Base-by-base conservation (phyloP, 2,888 invertebrate genomes). In the Fragum whitleyi region DNA sequence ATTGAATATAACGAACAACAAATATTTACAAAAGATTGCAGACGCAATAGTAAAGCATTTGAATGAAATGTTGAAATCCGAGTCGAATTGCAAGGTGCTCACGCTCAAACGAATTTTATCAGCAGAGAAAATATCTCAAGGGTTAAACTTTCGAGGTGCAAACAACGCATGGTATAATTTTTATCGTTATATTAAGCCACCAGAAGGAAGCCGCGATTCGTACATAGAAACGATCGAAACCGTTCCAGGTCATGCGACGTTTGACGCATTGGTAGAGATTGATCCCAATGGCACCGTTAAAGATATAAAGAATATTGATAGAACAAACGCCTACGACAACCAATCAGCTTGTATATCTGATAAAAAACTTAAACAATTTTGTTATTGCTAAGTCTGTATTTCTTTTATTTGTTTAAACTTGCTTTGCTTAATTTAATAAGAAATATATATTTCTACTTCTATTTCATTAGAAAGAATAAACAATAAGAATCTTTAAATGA, bases 241-340 rank as follows among this genome's bases (percentile, higher is more conserved):
- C 14, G 16, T 57, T 9, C 86, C 86, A 9, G 79, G 86, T 21
- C 21, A 72, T 36, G 86, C 72, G 0, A 28, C 73, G 3, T 81
- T 86, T 62, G 80, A 83, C 47, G 83, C 81, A 0, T 81, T 74
- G 1, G 67, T 74, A 7, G 67, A 79, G 36, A 14, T 62, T 19
- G 68, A 53, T 28, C 28, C 32, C 16, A 36, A 19, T 2, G 21
- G 21, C 21, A n/a, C 19, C 14, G 21, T 77, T 11, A 61, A 51
- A 21, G 57, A 74, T 11, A 29, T 61, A 26, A 71, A 73, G 11
- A 70, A 81, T 67, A 68, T 86, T 19, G 79, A 69, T n/a, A 70
- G 86, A 26, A 74, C 75, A 14, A 86, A 86, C 53, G 81, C 65
- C 65, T 86, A 86, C 59, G 78, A 78, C 11, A 86, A 77, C 51